Base-by-base conservation (phyloP, 1,140 invertebrate genomes). In the Piezodorus guildinii region DNA sequence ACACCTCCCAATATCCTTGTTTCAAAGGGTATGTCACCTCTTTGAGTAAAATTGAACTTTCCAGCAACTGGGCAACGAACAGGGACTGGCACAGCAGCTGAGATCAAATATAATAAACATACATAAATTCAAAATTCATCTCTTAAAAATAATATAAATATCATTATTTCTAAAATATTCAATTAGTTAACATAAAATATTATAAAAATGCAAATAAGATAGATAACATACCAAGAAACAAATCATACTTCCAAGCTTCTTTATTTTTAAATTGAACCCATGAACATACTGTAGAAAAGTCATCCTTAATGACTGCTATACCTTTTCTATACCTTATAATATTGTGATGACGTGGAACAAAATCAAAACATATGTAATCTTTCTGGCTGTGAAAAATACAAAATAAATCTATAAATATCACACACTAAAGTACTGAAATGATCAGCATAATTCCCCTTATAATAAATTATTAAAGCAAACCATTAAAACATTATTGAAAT, bases 301-400 rank as follows among this genome's bases (percentile, higher is more conserved):
- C 83, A 68, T 91, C 88, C 72, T 85, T 88, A 58, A 94, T 94
- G 67, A 94, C 88, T 23, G 91, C 90, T 62, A 92, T 73, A 65
- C 94, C 92, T 75, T 87, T 89, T 68, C 95, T 83, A 74, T 91
- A 98, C 70, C 91, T 81, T 65, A 98, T 96, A 67, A 98, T 82
- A 73, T 96, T 97, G 70, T 97, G 94, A 80, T 98, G 94, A 66
- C 91, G 82, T 0, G 92, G 90, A 14, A 97, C 84, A 74, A 98
- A 96, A 73, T 98, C 93, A 71, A 96, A 96, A 72, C 96, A 98
- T 10, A 97, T 85, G 72, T 91, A 98, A 83, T 98, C 95, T 71
- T 96, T 94, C 78, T 98, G 94, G 77, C 94, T 90, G 73, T 69
- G 82, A 79, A 67, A 63, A 63, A 71, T 70, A 67, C 19, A 21